phyloP scores from a whole-genome alignment of 1,140 invertebrate genomes.

The Oryctes rhinoceros region DNA sequence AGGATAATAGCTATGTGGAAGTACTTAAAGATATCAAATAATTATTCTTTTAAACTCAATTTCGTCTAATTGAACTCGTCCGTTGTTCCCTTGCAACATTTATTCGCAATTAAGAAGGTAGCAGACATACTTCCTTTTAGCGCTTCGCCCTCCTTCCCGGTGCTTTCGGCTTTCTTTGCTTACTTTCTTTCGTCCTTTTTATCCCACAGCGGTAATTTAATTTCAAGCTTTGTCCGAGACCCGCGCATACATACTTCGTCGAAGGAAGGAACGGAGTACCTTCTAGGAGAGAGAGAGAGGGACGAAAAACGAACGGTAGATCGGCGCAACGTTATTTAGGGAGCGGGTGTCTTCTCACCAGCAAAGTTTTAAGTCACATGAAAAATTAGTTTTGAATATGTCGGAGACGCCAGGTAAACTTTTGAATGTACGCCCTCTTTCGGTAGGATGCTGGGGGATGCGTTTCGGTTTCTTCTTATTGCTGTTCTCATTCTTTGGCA shows the following conservation, averaged over 20 bases:
- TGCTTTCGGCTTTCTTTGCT: neutral
- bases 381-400: slow-evolving; percentile 35
- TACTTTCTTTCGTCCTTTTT: neutral
- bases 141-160: neutral
- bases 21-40: slow-evolving; percentile 7
- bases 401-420: slow-evolving; percentile 14
- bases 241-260: neutral
- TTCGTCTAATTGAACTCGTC: slow-evolving; percentile 6
- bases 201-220: slow-evolving; percentile 24
- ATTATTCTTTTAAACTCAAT: slow-evolving; percentile 17
- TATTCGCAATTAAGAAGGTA: slow-evolving; percentile 25
- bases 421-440: neutral
- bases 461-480: neutral
- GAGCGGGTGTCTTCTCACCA: neutral
- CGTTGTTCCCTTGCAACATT: slow-evolving; percentile 18
- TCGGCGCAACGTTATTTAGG: neutral
- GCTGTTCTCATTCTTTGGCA: neutral
- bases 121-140: slow-evolving; percentile 2
- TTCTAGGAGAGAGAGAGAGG: neutral
- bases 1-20: too few relatives aligned
- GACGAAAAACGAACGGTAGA: slow-evolving; percentile 2
- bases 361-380: slow-evolving; percentile 22
- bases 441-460: neutral
- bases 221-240: slow-evolving; percentile 13
- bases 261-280: neutral